phyloP scores from a whole-genome alignment of 2,888 invertebrate genomes.

The Chloroclysta siterata region DNA sequence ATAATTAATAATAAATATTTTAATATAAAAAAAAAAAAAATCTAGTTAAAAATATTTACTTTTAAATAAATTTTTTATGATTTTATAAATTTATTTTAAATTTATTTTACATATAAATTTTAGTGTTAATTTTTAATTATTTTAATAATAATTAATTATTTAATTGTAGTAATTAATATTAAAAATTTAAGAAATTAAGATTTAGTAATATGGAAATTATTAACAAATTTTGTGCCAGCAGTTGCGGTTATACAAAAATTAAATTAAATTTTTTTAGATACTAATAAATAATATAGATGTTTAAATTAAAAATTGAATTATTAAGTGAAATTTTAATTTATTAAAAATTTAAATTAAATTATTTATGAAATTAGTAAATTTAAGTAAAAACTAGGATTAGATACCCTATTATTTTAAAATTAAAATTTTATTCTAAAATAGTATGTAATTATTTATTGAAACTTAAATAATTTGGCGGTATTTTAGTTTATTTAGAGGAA shows the following conservation, averaged over 20 bases:
- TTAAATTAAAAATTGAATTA: constrained; percentile 73
- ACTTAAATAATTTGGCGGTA: constrained; percentile 89
- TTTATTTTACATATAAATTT: constrained; percentile 85
- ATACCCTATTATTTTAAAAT: constrained; percentile 88
- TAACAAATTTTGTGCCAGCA: constrained; percentile 89
- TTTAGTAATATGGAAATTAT: constrained; percentile 85
- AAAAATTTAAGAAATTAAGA: constrained; percentile 86
- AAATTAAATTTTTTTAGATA: constrained; percentile 82
- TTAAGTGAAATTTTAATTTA: constrained; percentile 86
- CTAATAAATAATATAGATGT: constrained; percentile 71
- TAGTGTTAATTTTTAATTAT: constrained; percentile 67
- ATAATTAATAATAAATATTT: constrained; percentile 45
- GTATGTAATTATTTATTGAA: constrained; percentile 85
- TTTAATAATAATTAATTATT: constrained; percentile 66
- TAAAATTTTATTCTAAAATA: constrained; percentile 79
- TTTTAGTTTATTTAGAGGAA: constrained; percentile 89
- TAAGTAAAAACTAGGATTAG: constrained; percentile 87
- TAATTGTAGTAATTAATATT: constrained; percentile 77
- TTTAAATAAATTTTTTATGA: constrained; percentile 78
- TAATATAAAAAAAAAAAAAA: constrained; percentile 61
- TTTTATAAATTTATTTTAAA: constrained; percentile 75
- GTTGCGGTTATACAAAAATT: constrained; percentile 88
- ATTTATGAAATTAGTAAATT: constrained; percentile 72
- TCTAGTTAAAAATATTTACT: constrained; percentile 53
- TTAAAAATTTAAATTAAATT: constrained; percentile 58